Evolutionary conservation across 2,888 invertebrate genomes (phyloP).

Genomic region (Drosophila prostipennis): DNA sequence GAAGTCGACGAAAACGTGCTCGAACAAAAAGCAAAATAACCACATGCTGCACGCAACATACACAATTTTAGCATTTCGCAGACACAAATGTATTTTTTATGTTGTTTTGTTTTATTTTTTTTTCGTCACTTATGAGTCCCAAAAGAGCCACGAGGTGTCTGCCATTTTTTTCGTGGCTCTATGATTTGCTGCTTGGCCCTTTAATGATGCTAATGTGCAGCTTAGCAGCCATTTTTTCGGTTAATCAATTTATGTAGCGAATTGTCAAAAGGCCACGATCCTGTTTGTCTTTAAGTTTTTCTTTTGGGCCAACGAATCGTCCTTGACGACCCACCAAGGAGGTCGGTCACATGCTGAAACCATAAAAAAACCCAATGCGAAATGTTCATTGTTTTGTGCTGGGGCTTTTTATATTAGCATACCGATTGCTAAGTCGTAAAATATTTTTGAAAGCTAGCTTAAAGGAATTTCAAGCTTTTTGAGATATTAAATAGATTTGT

Average conservation of each 20-base stretch:
- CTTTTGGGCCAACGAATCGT: constrained; percentile 4
- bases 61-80: constrained; percentile 51
- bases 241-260: constrained; percentile 59
- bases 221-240: constrained; percentile 41
- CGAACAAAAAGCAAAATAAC: constrained; percentile 6
- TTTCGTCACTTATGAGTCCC: constrained; percentile 51
- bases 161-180: constrained; percentile 25
- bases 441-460: neutral
- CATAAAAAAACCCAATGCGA: constrained; percentile 30
- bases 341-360: constrained; percentile 51
- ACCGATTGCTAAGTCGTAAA: neutral
- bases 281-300: constrained; percentile 29
- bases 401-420: constrained; percentile 11
- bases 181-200: constrained; percentile 50
- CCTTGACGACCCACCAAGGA: constrained; percentile 20
- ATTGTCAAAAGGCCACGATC: neutral
- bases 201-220: constrained; percentile 59
- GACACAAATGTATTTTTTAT: constrained; percentile 71
- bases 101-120: constrained; percentile 40
- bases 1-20: constrained; percentile 25
- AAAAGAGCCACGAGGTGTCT: constrained; percentile 45
- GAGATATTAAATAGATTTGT: neutral
- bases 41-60: constrained; percentile 46
- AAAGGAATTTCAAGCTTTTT: neutral
- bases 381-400: constrained; percentile 14